Percentiles rank a stretch among this genome's conserved stretches.
Conservation (phyloP, 2,888 invertebrate genomes). For the Lucinisca nassula region DNA sequence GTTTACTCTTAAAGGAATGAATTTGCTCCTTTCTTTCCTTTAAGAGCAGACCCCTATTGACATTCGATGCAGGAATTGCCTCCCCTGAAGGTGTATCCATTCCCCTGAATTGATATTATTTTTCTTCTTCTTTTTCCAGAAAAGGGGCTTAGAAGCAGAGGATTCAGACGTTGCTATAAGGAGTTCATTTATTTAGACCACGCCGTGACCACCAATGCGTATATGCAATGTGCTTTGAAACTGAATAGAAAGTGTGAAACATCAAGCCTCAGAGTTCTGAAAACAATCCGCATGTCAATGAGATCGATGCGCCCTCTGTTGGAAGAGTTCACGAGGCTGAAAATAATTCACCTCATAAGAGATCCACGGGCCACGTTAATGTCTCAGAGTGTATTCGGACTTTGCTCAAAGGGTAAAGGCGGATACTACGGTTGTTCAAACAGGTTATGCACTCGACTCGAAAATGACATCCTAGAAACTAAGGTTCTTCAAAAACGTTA, state of each 20-base stretch:
- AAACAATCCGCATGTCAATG: constrained; percentile 60
- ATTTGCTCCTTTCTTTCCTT: too few relatives aligned
- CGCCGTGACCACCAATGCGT: not conserved
- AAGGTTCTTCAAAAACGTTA: constrained; percentile 40
- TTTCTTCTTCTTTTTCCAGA: not conserved
- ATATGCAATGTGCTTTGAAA: constrained; percentile 29
- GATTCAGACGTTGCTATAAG: not conserved
- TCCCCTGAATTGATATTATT: not conserved
- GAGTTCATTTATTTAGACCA: not conserved
- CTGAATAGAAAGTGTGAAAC: constrained; percentile 36
- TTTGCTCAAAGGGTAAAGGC: constrained; percentile 8
- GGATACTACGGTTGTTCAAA: constrained; percentile 28
- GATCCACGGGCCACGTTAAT: constrained; percentile 61
- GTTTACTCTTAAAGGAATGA: too few relatives aligned
- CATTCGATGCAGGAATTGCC: too few relatives aligned
- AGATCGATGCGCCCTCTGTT: constrained; percentile 36
- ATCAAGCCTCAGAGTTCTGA: constrained; percentile 60
- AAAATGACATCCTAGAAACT: constrained; percentile 58
- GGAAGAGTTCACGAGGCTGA: constrained; percentile 49
- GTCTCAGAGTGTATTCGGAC: constrained; percentile 52
- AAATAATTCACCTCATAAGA: constrained; percentile 65
- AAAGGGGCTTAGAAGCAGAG: not conserved
- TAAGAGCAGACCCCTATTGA: too few relatives aligned
- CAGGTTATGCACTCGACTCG: constrained; percentile 42
- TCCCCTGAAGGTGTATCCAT: too few relatives aligned